Evolutionary conservation across 2,888 invertebrate species (phyloP), one percentile per base, ranked within the genome.

Genomic region (Hermaeophaga mercurialis): DNA sequence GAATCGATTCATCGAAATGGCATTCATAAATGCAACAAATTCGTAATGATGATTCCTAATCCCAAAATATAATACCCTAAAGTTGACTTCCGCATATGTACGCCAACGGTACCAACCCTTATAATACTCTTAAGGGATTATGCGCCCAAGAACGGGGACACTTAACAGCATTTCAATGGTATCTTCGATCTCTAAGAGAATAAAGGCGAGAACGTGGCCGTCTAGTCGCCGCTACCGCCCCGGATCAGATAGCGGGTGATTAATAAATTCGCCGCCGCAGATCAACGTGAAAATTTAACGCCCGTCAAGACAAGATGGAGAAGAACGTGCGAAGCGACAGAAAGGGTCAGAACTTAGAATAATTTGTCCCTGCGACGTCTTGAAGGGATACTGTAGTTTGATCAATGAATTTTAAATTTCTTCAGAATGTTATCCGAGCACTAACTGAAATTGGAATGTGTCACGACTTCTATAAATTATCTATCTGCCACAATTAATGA

Each of bases 211-310:
- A 44, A 54, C 54, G 45, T 45, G 56, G 28, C 24, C 54, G 50
- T 49, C 38, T 50, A 58, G 62, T 66, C 64, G 61, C 65, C 65
- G 64, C 59, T n/a, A n/a, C n/a, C 63, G 61, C 62, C 61, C 66
- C 63, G 61, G 66, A 72, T 73, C 71, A 70, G 72, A 73, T 73
- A 72, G 67, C 65, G 46, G 61, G 64, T 72, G 72, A 72, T 72
- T 73, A 72, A 73, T 72, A 72, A 72, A 72, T 49, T 49, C 47
- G 14, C 38, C 39, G 28, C 38, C 66, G 62, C 65, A 70, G 69
- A 72, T 73, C 72, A 71, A 67, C 64, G 68, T 61, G 65, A 66
- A 68, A 71, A 71, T 71, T 72, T 70, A 71, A 70, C 70, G 71
- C 71, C 69, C 68, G 71, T 72, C 71, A 70, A 70, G 70, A 69